Evolutionary conservation across 1,140 invertebrate genomes (phyloP).

Genomic region (Ceratoteleas bidentatus): DNA sequence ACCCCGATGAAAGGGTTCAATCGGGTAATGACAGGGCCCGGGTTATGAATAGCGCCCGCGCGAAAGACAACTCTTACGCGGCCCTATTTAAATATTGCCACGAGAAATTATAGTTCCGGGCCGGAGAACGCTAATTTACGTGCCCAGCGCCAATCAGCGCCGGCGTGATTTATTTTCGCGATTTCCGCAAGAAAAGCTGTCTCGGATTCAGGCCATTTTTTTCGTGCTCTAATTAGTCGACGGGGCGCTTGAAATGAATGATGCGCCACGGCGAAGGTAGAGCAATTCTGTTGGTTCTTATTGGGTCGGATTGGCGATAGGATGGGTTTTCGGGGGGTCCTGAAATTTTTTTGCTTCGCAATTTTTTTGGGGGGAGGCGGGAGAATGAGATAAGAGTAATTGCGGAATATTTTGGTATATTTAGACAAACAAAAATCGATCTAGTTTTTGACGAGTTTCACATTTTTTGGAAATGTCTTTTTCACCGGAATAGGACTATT

Average conservation of each 20-base stretch:
- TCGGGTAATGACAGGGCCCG: constrained; percentile 78
- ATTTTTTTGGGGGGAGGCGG: too few species aligned
- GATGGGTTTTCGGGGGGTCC: neutral
- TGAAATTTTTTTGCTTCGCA: too few species aligned
- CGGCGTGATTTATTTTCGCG: constrained; percentile 77
- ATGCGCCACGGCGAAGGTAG: neutral
- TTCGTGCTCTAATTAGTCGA: constrained; percentile 45
- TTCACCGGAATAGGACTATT: too few species aligned
- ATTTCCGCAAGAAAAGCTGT: constrained; percentile 52
- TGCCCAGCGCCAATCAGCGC: constrained; percentile 78
- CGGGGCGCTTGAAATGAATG: constrained; percentile 19
- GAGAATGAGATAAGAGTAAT: too few species aligned
- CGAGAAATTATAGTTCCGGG: constrained; percentile 77
- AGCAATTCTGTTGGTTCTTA: too few species aligned
- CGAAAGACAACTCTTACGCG: constrained; percentile 76
- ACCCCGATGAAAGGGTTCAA: constrained; percentile 78
- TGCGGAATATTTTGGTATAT: too few species aligned
- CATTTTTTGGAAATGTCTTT: too few species aligned
- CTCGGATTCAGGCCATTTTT: constrained; percentile 36
- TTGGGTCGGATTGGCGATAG: neutral
- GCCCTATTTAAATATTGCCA: constrained; percentile 80
- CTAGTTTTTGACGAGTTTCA: too few species aligned
- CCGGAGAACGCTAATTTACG: constrained; percentile 71
- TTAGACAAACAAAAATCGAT: too few species aligned
- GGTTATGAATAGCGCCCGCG: constrained; percentile 74